Percentiles rank a stretch among this genome's conserved stretches.
Conservation (phyloP, 2,113 vertebrate species). For the Choloepus hoffmanni region DNA sequence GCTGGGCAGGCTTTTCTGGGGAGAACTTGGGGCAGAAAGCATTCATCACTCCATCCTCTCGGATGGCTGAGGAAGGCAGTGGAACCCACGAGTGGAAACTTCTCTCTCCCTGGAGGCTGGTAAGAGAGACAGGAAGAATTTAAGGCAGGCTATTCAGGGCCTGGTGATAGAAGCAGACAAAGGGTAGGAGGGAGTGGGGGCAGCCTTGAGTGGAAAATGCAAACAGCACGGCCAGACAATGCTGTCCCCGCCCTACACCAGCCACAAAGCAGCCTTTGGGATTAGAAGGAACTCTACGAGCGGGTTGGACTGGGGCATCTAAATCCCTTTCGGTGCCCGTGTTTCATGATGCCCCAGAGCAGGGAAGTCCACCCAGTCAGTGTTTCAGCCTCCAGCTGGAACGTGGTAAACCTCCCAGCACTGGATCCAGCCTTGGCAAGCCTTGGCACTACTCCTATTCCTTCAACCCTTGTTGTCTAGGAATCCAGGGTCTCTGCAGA, state of each 20-base stretch:
- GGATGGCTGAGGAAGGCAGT: not conserved
- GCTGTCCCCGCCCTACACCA: not conserved
- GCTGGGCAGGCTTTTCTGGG: not conserved
- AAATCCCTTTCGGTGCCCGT: not conserved
- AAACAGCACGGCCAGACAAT: not conserved
- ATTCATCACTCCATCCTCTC: not conserved
- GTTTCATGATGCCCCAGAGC: not conserved
- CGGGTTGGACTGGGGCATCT: not conserved
- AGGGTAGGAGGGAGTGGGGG: not conserved
- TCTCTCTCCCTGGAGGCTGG: not conserved
- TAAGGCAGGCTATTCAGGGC: not conserved
- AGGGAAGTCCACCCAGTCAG: not conserved
- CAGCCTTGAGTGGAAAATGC: not conserved
- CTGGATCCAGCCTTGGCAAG: not conserved
- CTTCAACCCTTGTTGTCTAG: not conserved
- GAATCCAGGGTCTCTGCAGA: not conserved
- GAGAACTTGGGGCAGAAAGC: not conserved
- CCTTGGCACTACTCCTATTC: not conserved
- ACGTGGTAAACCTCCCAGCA: not conserved
- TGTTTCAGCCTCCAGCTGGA: not conserved
- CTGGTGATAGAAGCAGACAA: not conserved
- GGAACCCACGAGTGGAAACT: not conserved
- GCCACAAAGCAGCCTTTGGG: not conserved
- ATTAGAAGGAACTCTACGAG: not conserved
- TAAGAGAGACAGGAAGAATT: not conserved